Evolutionary conservation across 1,140 invertebrate species (phyloP).

Genomic region (Nixonia krombeini): DNA sequence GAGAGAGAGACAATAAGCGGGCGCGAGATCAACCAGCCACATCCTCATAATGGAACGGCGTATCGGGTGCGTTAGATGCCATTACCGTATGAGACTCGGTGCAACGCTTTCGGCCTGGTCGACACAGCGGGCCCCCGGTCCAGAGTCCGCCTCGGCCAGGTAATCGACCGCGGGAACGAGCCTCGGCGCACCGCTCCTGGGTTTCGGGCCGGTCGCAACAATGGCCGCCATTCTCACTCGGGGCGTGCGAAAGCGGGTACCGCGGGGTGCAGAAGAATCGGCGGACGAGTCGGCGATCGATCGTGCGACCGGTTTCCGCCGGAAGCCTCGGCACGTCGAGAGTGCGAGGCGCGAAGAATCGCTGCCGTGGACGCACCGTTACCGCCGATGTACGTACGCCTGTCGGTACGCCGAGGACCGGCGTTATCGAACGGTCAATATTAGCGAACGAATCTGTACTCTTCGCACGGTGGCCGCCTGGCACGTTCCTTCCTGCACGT

Average conservation of each 20-base stretch:
- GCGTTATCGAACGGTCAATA: constrained; percentile 44
- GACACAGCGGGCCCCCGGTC: no score
- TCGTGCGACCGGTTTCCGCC: no score
- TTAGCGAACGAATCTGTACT: constrained; percentile 31
- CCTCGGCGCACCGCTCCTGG: no score
- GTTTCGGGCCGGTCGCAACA: no score
- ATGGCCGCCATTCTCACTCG: not conserved
- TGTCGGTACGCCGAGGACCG: constrained; percentile 20
- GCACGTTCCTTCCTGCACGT: constrained; percentile 23
- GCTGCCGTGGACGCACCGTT: no score
- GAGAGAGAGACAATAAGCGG: constrained; percentile 11
- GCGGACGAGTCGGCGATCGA: no score
- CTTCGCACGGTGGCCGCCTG: constrained; percentile 26
- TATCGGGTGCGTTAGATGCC: constrained; percentile 32
- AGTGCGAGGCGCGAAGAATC: constrained; percentile 10
- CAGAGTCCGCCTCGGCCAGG: no score
- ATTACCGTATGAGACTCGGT: constrained; percentile 25
- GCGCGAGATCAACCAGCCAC: constrained; percentile 46
- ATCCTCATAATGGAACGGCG: constrained; percentile 54
- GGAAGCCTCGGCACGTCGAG: no score
- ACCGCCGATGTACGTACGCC: no score
- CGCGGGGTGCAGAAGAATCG: no score
- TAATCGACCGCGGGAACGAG: no score
- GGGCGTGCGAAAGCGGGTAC: not conserved
- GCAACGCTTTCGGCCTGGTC: constrained; percentile 7